Percentiles rank a stretch among this genome's conserved stretches.
Evolutionary conservation across 2,888 invertebrate species (phyloP).

Genomic region (Drosophila gaucha): DNA sequence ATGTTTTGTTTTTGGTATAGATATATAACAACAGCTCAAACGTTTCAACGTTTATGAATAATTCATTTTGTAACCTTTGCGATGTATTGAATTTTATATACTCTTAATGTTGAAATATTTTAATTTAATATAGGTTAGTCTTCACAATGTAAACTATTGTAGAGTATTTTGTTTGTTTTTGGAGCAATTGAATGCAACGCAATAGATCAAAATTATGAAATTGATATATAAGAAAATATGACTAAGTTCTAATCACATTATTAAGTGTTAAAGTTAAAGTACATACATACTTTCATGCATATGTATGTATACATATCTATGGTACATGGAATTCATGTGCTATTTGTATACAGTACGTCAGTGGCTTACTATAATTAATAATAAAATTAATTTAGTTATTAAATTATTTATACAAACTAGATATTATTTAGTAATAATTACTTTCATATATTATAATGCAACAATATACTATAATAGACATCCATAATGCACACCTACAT

Average conservation of each 20-base stretch:
- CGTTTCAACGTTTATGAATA: slow-evolving; percentile 1
- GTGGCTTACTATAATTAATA: slow-evolving; percentile 39
- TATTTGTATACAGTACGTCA: slow-evolving; percentile 31
- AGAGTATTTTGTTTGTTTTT: slow-evolving; percentile 14
- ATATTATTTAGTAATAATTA: slow-evolving; percentile 34
- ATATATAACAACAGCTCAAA: slow-evolving; percentile 10
- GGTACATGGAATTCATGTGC: slow-evolving; percentile 22
- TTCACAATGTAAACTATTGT: slow-evolving; percentile 31
- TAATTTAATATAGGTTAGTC: slow-evolving; percentile 33
- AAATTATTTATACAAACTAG: slow-evolving; percentile 35
- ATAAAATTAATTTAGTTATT: slow-evolving; percentile 34
- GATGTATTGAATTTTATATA: slow-evolving; percentile 6
- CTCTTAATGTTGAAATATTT: slow-evolving; percentile 28
- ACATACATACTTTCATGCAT: slow-evolving; percentile 19
- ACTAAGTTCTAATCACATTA: slow-evolving; percentile 13
- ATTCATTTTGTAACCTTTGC: slow-evolving; percentile 17
- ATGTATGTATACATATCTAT: slow-evolving; percentile 6
- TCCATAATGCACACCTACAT: slow-evolving; percentile 21
- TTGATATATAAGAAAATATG: slow-evolving; percentile 17
- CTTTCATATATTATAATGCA: slow-evolving; percentile 14
- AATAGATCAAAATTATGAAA: slow-evolving; percentile 20
- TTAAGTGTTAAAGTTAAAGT: slow-evolving; percentile 12
- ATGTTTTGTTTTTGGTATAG: slow-evolving; percentile 8
- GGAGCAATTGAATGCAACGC: slow-evolving; percentile 10
- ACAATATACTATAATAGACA: slow-evolving; percentile 13